Percentiles rank a stretch among this genome's conserved stretches.
These are phyloP conservation scores for Desoria tigrina DNA, from an alignment of 2,888 invertebrate species.

Conservation along the genomic window DNA sequence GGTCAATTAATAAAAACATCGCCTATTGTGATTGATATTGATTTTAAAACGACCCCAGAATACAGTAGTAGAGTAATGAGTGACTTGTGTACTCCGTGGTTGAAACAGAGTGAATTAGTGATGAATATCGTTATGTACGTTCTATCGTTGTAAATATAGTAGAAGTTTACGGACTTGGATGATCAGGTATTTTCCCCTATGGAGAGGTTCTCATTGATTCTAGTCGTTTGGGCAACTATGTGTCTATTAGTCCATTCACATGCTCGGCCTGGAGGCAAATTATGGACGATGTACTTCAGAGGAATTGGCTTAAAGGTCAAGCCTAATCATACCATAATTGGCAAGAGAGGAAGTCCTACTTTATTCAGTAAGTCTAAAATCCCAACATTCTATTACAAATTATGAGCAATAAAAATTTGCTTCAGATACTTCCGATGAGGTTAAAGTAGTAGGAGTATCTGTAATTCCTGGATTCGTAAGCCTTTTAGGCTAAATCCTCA, in stretches of 20 bases:
- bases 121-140: not conserved
- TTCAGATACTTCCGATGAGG: no score
- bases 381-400: no score
- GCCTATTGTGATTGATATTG: no score
- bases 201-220: conserved; percentile 3
- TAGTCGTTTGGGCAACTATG: conserved; percentile 9
- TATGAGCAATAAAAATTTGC: no score
- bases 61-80: not conserved
- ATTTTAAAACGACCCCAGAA: no score
- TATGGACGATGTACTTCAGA: not conserved
- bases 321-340: not conserved
- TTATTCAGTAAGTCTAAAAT: conserved; percentile 1
- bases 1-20: no score
- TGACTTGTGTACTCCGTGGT: not conserved
- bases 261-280: not conserved
- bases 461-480: no score
- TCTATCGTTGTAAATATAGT: not conserved
- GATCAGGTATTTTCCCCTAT: not conserved
- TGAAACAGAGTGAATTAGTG: conserved; percentile 2
- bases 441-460: no score
- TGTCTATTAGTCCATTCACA: conserved; percentile 7
- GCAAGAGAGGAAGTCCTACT: not conserved
- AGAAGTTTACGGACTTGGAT: no score
- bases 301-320: not conserved
- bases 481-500: no score